Percentiles rank a stretch among this genome's conserved stretches.
Conservation (phyloP, 1,140 invertebrate species). For the Drosophila navojoa region DNA sequence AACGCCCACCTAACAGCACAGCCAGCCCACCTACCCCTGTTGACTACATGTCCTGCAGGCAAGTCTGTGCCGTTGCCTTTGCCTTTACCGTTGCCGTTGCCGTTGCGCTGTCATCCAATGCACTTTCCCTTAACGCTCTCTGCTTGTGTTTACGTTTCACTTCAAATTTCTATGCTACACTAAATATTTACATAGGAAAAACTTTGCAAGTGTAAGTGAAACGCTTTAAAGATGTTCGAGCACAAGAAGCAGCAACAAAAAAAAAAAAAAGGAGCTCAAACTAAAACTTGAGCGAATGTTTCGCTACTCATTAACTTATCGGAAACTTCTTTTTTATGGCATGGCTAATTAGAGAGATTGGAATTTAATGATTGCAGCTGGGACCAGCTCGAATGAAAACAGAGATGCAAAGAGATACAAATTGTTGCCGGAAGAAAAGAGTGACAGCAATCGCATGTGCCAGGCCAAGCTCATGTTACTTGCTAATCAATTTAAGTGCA, state of each 20-base stretch:
- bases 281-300: conserved; percentile 40
- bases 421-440: neutral
- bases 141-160: conserved; percentile 77
- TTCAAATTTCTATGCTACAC: conserved; percentile 76
- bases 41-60: conserved; percentile 1
- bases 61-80: conserved; percentile 10
- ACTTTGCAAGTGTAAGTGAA: conserved; percentile 64
- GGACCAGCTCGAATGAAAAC: conserved; percentile 1
- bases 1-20: neutral
- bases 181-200: conserved; percentile 77
- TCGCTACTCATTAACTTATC: conserved; percentile 55
- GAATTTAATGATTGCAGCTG: conserved; percentile 36
- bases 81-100: neutral
- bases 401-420: neutral
- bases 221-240: conserved; percentile 55
- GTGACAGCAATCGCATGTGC: conserved; percentile 2
- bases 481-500: conserved; percentile 15
- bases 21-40: neutral
- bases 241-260: neutral
- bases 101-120: conserved; percentile 53
- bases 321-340: conserved; percentile 19
- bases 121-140: conserved; percentile 66
- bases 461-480: conserved; percentile 2
- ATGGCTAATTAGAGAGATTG: conserved; percentile 36
- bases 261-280: neutral